Percentiles rank a stretch among this genome's conserved stretches.
Conservation (phyloP, 2,113 vertebrate species). For the Petromus typicus region DNA sequence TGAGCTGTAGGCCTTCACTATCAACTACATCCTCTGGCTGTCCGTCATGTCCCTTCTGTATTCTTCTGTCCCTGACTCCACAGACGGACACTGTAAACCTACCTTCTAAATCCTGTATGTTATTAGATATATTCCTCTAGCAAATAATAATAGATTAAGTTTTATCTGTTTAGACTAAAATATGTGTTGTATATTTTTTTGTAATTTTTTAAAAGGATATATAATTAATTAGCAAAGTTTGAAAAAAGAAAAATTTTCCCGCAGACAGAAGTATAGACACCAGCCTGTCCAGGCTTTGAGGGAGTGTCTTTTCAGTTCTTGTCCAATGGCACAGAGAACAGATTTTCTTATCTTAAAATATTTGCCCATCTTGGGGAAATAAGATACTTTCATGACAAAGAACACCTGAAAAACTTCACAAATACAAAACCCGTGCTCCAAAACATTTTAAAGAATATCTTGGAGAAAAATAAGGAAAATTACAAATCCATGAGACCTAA, state of each 20-base stretch:
- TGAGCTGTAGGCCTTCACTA: background rate
- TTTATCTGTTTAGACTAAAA: background rate
- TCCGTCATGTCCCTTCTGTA: background rate
- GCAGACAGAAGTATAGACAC: background rate
- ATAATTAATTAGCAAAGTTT: background rate
- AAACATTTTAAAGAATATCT: no score
- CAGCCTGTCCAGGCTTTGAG: background rate
- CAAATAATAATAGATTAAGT: background rate
- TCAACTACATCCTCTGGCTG: background rate
- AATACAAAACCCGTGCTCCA: no score
- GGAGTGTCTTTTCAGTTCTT: background rate
- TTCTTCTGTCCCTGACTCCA: background rate
- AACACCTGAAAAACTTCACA: no score
- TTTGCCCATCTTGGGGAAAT: no score
- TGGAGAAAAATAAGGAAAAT: no score
- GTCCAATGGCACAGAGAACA: background rate
- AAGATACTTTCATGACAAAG: no score
- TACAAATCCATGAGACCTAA: no score
- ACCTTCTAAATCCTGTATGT: background rate
- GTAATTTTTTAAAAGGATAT: slow-evolving; percentile 43
- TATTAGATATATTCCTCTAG: background rate
- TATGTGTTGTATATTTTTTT: background rate
- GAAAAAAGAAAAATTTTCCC: background rate
- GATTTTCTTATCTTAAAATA: background rate
- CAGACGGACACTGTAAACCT: background rate